Conservation (phyloP, 1,140 invertebrate species). For the Calephelis virginiensis region DNA sequence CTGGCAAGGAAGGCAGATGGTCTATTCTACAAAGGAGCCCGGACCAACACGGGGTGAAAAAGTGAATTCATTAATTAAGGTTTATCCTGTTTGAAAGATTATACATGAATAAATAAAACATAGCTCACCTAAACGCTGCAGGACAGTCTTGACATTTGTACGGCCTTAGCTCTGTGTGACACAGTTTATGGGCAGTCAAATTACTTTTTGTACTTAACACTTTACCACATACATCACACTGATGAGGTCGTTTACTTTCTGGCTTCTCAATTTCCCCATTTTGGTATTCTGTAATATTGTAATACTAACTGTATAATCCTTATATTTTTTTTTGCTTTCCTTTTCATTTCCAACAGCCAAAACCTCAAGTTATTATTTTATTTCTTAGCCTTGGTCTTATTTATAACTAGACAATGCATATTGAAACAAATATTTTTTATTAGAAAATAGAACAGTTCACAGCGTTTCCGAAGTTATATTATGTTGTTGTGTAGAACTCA, state of each 20-base stretch:
- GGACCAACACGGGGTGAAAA: too few species aligned
- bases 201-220: conserved; percentile 66
- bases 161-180: conserved; percentile 56
- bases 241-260: conserved; percentile 56
- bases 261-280: conserved; percentile 32
- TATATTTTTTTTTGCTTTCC: background rate
- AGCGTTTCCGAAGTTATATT: too few species aligned
- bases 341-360: too few species aligned
- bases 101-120: conserved; percentile 5
- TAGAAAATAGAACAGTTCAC: too few species aligned
- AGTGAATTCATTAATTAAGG: too few species aligned
- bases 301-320: background rate
- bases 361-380: too few species aligned
- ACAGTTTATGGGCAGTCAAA: conserved; percentile 65
- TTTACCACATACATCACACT: conserved; percentile 66
- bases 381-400: too few species aligned
- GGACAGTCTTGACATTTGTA: conserved; percentile 57
- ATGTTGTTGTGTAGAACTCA: too few species aligned
- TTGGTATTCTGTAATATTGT: conserved; percentile 26
- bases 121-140: conserved; percentile 54
- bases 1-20: too few species aligned
- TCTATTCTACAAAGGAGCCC: too few species aligned
- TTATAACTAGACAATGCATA: too few species aligned
- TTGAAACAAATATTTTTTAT: too few species aligned
- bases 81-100: background rate